Conservation (phyloP, 2,113 vertebrate species). For the Amphilophus citrinellus region DNA sequence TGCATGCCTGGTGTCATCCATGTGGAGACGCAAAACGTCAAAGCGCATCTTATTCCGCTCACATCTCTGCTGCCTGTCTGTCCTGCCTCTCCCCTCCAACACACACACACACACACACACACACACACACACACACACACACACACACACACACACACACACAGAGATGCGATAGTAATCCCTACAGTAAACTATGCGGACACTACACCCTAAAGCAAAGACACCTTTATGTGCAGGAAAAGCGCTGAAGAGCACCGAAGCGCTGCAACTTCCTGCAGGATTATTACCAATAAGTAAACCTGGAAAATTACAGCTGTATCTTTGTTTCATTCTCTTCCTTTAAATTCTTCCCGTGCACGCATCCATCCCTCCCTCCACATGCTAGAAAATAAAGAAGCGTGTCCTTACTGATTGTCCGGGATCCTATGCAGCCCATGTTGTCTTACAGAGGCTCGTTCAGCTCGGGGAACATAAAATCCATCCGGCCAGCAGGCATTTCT, state of each 20-base stretch:
- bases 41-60: slow-evolving; percentile 58
- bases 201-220: neutral
- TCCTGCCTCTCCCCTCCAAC: slow-evolving; percentile 30
- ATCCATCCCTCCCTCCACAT: slow-evolving; percentile 34
- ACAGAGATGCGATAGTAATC: slow-evolving; percentile 7
- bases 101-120: slow-evolving; percentile 29
- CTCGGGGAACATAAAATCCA: slow-evolving; percentile 73
- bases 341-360: neutral
- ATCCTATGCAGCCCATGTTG: slow-evolving; percentile 86
- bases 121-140: slow-evolving; percentile 15
- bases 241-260: neutral
- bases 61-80: slow-evolving; percentile 54
- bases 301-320: neutral
- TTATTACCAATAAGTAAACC: slow-evolving; percentile 1
- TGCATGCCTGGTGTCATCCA: slow-evolving; percentile 51
- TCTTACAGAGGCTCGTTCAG: slow-evolving; percentile 75
- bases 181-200: slow-evolving; percentile 35
- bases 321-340: neutral
- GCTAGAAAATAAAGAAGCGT: slow-evolving; percentile 8
- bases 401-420: slow-evolving; percentile 84
- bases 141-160: slow-evolving; percentile 16
- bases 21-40: slow-evolving; percentile 47
- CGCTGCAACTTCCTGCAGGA: slow-evolving; percentile 22
- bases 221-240: neutral
- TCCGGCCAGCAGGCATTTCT: slow-evolving; percentile 77